phyloP scores from a whole-genome alignment of 1,140 invertebrate genomes.

The Atopsyche davidsoni region DNA sequence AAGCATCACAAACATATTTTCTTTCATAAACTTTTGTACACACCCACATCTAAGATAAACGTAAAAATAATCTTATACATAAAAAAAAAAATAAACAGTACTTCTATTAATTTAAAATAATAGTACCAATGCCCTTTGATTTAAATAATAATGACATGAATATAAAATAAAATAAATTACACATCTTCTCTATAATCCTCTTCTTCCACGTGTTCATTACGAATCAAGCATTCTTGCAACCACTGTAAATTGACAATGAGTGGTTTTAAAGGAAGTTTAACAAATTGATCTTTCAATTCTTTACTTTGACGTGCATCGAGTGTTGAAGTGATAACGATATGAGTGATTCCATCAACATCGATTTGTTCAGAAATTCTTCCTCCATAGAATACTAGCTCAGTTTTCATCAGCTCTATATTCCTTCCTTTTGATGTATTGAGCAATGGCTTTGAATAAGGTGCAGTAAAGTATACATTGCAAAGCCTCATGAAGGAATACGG shows the following conservation, averaged over 20 bases:
- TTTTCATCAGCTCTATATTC: constrained; percentile 10
- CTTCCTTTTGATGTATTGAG: not conserved
- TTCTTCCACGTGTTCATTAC: constrained; percentile 5
- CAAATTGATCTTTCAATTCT: constrained; percentile 2
- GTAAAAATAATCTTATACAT: not conserved
- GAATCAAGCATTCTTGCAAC: constrained; percentile 18
- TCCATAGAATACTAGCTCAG: constrained; percentile 18
- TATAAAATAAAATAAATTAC: not conserved
- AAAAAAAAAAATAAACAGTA: constrained; percentile 4
- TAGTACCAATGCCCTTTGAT: too few relatives aligned
- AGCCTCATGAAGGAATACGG: constrained; percentile 28
- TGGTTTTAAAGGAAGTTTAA: constrained; percentile 7
- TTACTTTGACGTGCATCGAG: not conserved
- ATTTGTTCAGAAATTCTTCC: constrained; percentile 9
- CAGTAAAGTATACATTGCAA: constrained; percentile 12
- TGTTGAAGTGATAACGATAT: constrained; percentile 8
- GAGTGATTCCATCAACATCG: constrained; percentile 10
- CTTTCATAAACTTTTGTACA: too few relatives aligned
- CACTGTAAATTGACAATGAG: constrained; percentile 16
- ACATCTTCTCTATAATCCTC: constrained; percentile 6
- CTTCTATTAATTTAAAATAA: too few relatives aligned
- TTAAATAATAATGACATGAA: not conserved
- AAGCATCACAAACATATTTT: too few relatives aligned
- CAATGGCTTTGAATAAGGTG: not conserved
- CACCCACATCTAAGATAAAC: too few relatives aligned